phyloP scores from a whole-genome alignment of 1,140 invertebrate genomes.

The Belonocnema kinseyi region DNA sequence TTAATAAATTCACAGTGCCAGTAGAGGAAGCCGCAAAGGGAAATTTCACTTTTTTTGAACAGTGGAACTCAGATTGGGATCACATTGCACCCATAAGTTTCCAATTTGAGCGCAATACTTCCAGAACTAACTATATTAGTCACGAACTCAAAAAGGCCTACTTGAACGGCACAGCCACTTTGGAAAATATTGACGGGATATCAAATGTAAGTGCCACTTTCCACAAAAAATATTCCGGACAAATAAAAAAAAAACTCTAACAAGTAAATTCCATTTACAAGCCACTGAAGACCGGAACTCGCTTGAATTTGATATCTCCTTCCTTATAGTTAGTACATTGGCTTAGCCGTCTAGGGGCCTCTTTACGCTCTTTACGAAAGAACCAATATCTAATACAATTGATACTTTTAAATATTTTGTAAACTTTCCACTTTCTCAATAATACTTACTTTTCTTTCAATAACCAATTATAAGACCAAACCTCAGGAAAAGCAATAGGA shows the following conservation, averaged over 20 bases:
- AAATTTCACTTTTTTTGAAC: constrained; percentile 65
- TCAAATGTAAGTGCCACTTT: constrained; percentile 52
- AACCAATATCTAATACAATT: too few species aligned
- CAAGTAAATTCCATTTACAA: too few species aligned
- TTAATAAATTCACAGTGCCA: constrained; percentile 54
- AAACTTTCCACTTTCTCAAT: too few species aligned
- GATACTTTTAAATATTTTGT: too few species aligned
- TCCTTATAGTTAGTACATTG: too few species aligned
- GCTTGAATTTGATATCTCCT: too few species aligned
- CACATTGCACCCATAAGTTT: constrained; percentile 75
- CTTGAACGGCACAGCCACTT: constrained; percentile 65
- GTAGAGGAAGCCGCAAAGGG: constrained; percentile 49
- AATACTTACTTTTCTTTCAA: too few species aligned
- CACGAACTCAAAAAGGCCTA: constrained; percentile 68
- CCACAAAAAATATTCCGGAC: neutral
- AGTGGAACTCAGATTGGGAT: constrained; percentile 73
- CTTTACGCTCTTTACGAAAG: too few species aligned
- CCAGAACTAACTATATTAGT: constrained; percentile 71
- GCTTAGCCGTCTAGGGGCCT: too few species aligned
- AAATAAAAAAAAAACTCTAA: neutral
- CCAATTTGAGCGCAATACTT: constrained; percentile 73
- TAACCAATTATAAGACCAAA: too few species aligned
- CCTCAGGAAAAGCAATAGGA: too few species aligned
- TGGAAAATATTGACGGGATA: constrained; percentile 52
- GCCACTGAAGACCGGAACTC: too few species aligned